Conservation (phyloP, 2,797 vertebrate species). For the Cynodonichthys magdalenae region DNA sequence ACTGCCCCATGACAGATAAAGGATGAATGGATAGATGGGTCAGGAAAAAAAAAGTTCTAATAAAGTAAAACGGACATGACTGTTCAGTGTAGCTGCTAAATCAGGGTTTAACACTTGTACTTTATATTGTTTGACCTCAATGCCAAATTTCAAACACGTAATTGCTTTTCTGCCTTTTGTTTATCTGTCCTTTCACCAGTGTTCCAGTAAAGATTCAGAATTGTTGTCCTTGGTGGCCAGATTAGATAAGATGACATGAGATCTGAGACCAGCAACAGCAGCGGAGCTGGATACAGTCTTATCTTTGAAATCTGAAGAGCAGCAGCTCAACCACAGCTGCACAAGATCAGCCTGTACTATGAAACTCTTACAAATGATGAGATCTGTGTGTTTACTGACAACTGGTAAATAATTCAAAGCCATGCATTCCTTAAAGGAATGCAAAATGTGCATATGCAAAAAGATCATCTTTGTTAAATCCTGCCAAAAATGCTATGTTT, state of each 20-base stretch:
- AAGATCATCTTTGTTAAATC: too few relatives aligned
- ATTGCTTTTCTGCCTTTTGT: slow-evolving; percentile 33
- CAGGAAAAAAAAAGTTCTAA: too few relatives aligned
- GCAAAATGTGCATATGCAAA: too few relatives aligned
- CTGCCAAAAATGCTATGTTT: too few relatives aligned
- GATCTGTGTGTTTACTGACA: slow-evolving; percentile 23
- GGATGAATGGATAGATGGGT: too few relatives aligned
- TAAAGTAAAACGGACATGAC: too few relatives aligned
- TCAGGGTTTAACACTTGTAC: too few relatives aligned
- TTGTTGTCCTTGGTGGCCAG: slow-evolving; percentile 25
- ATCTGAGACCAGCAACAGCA: not conserved
- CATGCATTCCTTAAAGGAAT: too few relatives aligned
- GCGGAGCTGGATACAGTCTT: slow-evolving; percentile 11
- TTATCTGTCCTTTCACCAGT: not conserved
- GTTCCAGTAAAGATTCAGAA: slow-evolving; percentile 20
- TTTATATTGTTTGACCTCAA: too few relatives aligned
- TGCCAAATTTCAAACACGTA: too few relatives aligned
- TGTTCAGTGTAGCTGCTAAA: too few relatives aligned
- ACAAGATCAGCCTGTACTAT: slow-evolving; percentile 17
- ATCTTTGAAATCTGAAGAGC: slow-evolving; percentile 34
- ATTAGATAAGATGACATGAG: slow-evolving; percentile 53
- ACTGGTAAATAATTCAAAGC: slow-evolving; percentile 34
- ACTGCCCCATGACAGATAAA: too few relatives aligned
- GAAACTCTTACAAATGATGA: slow-evolving; percentile 26
- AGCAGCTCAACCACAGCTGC: slow-evolving; percentile 29